Base-by-base conservation (phyloP, 2,113 vertebrate species). In the Garra rufa region DNA sequence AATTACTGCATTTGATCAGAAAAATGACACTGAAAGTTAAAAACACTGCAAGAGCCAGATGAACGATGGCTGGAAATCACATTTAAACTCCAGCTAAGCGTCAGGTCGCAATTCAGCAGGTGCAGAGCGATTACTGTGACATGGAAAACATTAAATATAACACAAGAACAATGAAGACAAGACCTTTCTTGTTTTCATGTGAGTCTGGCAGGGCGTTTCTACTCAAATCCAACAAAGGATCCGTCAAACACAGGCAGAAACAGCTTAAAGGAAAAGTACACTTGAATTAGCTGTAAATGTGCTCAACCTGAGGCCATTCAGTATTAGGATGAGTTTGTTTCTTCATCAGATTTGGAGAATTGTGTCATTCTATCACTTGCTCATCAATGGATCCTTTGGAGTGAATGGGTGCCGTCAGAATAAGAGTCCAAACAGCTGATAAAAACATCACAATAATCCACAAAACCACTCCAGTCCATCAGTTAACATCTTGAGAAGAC, bases 1-100 rank as follows among this genome's bases (percentile, higher is more conserved):
- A 21, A 38, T 2, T 13, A 61, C 48, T 28, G 34, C 9, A 50
- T 85, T 76, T 19, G 9, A 67, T 28, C 70, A 81, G 44, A 85
- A 2, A 6, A 70, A 43, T 43, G 21, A 6, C 67, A 70, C 38
- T 0, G 21, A 70, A 38, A n/a, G 44, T 67, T 55, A 17, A 55
- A 79, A 79, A 67, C 44, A 19, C 21, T 24, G 63, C 7, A 24
- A 17, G 57, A 61, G n/a, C 9, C 21, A 67, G 9, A 26, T 28
- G n/a, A 26, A 15, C 13, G 15, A 67, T 0, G 1, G 30, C 63
- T 67, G 63, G 63, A 67, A 38, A 67, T 67, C 63, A 38, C 30
- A 38, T 38, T 8, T 34, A 9, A 9, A 67, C 63, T 67, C 15
- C 28, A 67, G 28, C 28, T 17, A 26, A 65, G 61, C 26, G 2